Percentiles rank a stretch among this genome's conserved stretches.
Conservation (phyloP, 92 coral and sea anemone genomes). For the Metridium senile region DNA sequence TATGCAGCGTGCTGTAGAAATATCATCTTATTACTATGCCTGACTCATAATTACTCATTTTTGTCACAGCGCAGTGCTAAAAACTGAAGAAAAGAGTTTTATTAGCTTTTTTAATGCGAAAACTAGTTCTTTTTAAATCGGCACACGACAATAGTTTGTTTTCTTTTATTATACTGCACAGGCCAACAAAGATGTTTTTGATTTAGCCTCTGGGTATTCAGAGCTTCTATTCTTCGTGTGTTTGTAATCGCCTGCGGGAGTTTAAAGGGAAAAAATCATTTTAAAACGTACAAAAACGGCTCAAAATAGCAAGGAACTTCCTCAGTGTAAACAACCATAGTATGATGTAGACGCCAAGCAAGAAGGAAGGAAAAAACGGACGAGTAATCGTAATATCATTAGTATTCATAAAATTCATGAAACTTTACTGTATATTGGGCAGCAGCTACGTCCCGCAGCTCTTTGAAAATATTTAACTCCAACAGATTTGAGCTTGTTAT, state of each 20-base stretch:
- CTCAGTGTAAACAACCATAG: not conserved
- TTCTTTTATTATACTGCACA: slow-evolving; percentile 21
- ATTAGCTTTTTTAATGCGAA: slow-evolving; percentile 1
- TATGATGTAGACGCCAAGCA: not conserved
- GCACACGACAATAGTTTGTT: not conserved
- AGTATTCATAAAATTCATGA: slow-evolving; percentile 18
- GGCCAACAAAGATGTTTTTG: slow-evolving; percentile 22
- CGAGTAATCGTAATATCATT: not conserved
- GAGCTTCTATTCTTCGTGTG: not conserved
- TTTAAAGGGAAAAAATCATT: not conserved
- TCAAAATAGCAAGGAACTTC: not conserved
- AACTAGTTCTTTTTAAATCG: slow-evolving; percentile 10
- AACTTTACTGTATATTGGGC: not conserved
- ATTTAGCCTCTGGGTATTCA: slow-evolving; percentile 16
- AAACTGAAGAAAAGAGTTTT: not conserved
- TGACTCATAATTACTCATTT: not conserved
- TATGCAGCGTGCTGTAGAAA: not conserved
- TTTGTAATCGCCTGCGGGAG: not conserved
- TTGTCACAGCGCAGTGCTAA: not conserved
- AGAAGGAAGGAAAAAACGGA: slow-evolving; percentile 4
- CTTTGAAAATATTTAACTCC: slow-evolving; percentile 1
- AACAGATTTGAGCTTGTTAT: slow-evolving; percentile 13
- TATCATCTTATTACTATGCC: not conserved
- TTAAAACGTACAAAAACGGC: not conserved
- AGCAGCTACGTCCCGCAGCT: not conserved